Evolutionary conservation across 2,113 vertebrate genomes (phyloP).

Genomic region (Australoheros scitulus): DNA sequence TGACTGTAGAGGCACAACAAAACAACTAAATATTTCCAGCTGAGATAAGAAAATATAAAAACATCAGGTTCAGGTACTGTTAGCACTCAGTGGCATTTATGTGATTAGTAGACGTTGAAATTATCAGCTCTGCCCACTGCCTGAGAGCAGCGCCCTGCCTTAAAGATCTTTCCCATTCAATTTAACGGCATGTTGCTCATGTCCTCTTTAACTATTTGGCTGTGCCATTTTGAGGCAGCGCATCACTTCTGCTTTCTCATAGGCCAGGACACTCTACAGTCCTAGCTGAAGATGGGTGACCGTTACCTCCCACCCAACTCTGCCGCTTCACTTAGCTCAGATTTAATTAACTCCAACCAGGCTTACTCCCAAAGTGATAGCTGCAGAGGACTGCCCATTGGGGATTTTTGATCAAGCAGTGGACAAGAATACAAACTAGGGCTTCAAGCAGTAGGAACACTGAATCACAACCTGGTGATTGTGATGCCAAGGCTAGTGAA

Average conservation of each 20-base stretch:
- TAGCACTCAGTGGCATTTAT: constrained; percentile 68
- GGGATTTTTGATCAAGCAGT: constrained; percentile 47
- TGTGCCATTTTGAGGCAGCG: constrained; percentile 51
- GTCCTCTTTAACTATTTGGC: constrained; percentile 65
- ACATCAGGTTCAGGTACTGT: constrained; percentile 55
- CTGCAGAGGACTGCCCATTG: constrained; percentile 21
- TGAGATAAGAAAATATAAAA: constrained; percentile 42
- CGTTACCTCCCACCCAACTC: constrained; percentile 46
- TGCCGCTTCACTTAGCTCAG: constrained; percentile 64
- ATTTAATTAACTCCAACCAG: constrained; percentile 74
- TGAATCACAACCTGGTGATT: constrained; percentile 16
- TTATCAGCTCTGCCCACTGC: constrained; percentile 47
- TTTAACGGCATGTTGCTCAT: constrained; percentile 72
- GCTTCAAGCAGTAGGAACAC: constrained; percentile 34
- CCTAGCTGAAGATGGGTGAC: constrained; percentile 51
- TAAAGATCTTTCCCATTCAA: constrained; percentile 70
- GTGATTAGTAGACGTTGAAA: constrained; percentile 72
- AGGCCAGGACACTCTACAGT: constrained; percentile 44
- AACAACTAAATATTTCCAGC: constrained; percentile 39
- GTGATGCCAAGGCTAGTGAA: constrained; percentile 25
- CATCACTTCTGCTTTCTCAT: constrained; percentile 53
- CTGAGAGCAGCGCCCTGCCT: constrained; percentile 32
- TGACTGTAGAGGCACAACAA: constrained; percentile 33
- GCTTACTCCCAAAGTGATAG: constrained; percentile 44
- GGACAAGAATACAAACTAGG: constrained; percentile 47